A percentile compares a stretch with the other conserved stretches of the same genome.
These are phyloP conservation scores for Amblyteles armatorius DNA, from an alignment of 2,888 invertebrate species.

Conservation along the genomic window DNA sequence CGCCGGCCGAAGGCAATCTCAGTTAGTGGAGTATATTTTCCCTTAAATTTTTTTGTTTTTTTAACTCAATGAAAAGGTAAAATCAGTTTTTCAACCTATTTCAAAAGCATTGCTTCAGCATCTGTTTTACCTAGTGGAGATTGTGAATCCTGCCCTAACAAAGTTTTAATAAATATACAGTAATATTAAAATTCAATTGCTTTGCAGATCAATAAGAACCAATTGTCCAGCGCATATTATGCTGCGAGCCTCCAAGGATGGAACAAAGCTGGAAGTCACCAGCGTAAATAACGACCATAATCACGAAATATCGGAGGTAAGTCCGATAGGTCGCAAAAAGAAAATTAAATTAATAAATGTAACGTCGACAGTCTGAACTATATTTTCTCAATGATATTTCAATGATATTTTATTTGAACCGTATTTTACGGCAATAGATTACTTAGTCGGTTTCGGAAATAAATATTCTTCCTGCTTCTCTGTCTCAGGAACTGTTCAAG, in stretches of 20 bases:
- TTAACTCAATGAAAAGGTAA: neutral
- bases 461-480: conserved; percentile 22
- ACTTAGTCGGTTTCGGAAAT: neutral
- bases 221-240: conserved; percentile 84
- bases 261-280: conserved; percentile 84
- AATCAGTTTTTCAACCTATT: neutral
- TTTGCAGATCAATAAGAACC: conserved; percentile 81
- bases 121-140: neutral
- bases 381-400: neutral
- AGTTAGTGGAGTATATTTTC: conserved; percentile 71
- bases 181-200: conserved; percentile 25
- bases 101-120: neutral
- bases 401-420: conserved; percentile 23
- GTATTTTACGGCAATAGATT: conserved; percentile 1
- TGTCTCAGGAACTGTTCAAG: conserved; percentile 80
- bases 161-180: conserved; percentile 3
- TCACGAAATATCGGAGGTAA: conserved; percentile 84
- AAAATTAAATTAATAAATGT: conserved; percentile 11
- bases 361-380: neutral
- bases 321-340: conserved; percentile 10
- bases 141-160: neutral
- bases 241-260: conserved; percentile 84
- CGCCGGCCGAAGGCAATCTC: conserved; percentile 82
- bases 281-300: conserved; percentile 85
- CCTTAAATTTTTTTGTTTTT: neutral